phyloP scores from a whole-genome alignment of 2,888 invertebrate species.

The Macaria liturata region DNA sequence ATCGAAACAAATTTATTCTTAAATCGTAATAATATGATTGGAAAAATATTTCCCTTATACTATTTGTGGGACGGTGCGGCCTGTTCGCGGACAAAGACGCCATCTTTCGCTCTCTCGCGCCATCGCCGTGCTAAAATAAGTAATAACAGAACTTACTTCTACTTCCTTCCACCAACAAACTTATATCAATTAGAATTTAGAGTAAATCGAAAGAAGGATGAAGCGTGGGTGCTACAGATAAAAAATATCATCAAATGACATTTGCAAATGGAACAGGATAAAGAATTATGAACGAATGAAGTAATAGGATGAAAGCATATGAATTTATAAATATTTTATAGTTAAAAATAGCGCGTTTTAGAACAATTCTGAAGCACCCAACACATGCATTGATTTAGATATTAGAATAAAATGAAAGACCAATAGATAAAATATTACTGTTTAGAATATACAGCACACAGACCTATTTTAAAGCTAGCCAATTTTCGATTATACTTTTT shows the following conservation, averaged over 20 bases:
- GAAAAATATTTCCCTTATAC: constrained; percentile 67
- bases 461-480: constrained; percentile 41
- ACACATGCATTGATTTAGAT: constrained; percentile 45
- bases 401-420: constrained; percentile 64
- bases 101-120: constrained; percentile 75
- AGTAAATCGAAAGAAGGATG: constrained; percentile 25
- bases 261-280: constrained; percentile 2
- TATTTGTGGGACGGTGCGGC: constrained; percentile 76
- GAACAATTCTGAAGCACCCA: constrained; percentile 44
- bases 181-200: constrained; percentile 1
- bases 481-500: constrained; percentile 2
- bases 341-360: background rate
- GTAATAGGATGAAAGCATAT: background rate
- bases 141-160: constrained; percentile 53
- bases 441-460: constrained; percentile 74
- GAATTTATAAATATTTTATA: background rate
- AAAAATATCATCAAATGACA: constrained; percentile 13
- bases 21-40: constrained; percentile 31
- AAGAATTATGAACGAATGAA: background rate
- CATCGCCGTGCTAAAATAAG: constrained; percentile 76
- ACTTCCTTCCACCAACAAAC: constrained; percentile 15
- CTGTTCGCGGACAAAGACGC: constrained; percentile 74
- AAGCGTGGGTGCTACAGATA: constrained; percentile 47
- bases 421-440: constrained; percentile 31
- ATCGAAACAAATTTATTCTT: constrained; percentile 66